Evolutionary conservation across 2,888 invertebrate species (phyloP), one percentile per base, ranked within the genome.

Genomic region (Anoplius nigerrimus): DNA sequence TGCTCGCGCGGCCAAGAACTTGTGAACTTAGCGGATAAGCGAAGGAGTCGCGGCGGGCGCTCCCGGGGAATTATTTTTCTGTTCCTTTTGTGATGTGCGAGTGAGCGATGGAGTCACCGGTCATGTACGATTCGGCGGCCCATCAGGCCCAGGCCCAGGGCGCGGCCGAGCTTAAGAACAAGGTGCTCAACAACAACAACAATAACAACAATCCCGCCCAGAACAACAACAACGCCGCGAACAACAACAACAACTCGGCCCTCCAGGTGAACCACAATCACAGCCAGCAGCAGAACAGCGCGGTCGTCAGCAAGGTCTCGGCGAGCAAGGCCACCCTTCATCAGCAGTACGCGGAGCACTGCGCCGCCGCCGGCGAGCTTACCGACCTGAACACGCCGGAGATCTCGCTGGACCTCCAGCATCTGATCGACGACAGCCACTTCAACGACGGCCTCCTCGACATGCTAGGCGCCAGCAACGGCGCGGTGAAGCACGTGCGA

Each of bases 381-480:
- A 95, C 95, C 87, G 97, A 97, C 88, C 92, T 98, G 84, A 97
- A 96, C 89, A 95, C 95, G 67, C 96, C 97, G 79, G 98, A 98
- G 90, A 96, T 97, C 88, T 96, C 96, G 76, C 91, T 98, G 85
- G 97, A 98, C 86, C 91, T 98, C 77, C 97, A 97, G 87, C 95
- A 96, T 89, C 92, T 98, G 83, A 97, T 98, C 86, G 97, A 97
- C 90, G 97, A 97, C 89, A 91, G 92, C 34, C 96, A 96, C 90
- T 97, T 97, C 90, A 93, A 94, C 82, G 96, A 97, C 81, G 95
- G 95, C 43, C 91, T 97, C 51, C 94, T 97, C 81, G 97, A 97
- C 86, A 95, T 97, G 87, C 91, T 97, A 21, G 94, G 89, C 21
- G 86, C 82, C 34, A 91, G 85, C 16, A 81, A 85, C 76, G 83